Percentiles rank a stretch among this genome's conserved stretches.
These are phyloP conservation scores for Cataglyphis livida DNA, from an alignment of 2,888 invertebrate species.

Conservation along the genomic window DNA sequence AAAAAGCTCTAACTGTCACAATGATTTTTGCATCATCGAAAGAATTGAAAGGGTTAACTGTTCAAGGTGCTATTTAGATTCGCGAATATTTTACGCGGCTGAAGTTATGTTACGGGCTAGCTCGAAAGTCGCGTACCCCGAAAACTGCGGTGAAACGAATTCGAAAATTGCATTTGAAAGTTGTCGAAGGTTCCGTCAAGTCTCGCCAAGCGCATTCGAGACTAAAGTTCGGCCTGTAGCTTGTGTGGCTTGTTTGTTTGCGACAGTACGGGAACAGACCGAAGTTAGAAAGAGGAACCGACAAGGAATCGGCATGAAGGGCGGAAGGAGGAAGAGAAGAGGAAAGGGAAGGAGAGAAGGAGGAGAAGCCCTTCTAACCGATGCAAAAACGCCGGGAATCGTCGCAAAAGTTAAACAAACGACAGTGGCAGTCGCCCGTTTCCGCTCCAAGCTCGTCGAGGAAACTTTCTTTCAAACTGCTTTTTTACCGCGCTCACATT, in stretches of 20 bases:
- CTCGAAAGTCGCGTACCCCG: background rate
- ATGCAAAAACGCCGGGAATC: constrained; percentile 74
- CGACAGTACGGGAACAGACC: constrained; percentile 54
- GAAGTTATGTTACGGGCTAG: constrained; percentile 28
- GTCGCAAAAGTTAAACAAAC: constrained; percentile 72
- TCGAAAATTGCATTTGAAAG: constrained; percentile 78
- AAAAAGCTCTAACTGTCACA: background rate
- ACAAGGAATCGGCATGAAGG: constrained; percentile 21
- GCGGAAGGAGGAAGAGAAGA: background rate
- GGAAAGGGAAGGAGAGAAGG: constrained; percentile 16
- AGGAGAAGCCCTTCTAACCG: constrained; percentile 22
- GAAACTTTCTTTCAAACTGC: constrained; percentile 54
- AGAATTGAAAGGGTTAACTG: background rate
- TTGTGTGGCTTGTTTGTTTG: constrained; percentile 77
- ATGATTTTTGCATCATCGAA: background rate
- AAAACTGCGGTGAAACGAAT: constrained; percentile 44
- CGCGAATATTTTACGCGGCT: background rate
- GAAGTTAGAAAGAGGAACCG: constrained; percentile 40
- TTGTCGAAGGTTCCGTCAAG: constrained; percentile 73
- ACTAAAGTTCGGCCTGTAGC: constrained; percentile 75
- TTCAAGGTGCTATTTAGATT: background rate
- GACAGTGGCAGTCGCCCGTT: constrained; percentile 66
- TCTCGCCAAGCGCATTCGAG: constrained; percentile 73
- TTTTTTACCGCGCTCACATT: constrained; percentile 54
- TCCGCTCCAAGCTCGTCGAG: constrained; percentile 55